phyloP scores from a whole-genome alignment of 2,797 vertebrate genomes.

The Artibeus lituratus region DNA sequence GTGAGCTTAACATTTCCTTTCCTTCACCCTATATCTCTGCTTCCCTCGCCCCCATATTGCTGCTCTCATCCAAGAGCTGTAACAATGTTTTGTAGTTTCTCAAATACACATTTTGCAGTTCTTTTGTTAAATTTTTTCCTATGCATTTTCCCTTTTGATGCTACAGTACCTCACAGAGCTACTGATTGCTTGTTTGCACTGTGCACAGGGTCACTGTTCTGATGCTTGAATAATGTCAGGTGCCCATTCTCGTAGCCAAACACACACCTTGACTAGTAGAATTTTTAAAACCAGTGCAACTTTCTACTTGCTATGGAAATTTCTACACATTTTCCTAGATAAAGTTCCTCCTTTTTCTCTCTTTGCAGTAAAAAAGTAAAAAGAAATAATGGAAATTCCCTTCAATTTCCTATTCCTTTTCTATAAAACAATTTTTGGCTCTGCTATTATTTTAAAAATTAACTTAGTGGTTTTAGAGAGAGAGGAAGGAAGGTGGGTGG shows the following conservation, averaged over 20 bases:
- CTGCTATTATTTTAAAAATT: not conserved
- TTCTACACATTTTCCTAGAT: not conserved
- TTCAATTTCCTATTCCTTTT: not conserved
- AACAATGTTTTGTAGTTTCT: not conserved
- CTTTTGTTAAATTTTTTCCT: not conserved
- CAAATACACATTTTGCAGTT: not conserved
- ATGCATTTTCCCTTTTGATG: not conserved
- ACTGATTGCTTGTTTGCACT: constrained; percentile 77
- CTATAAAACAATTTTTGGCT: not conserved
- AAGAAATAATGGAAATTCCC: not conserved
- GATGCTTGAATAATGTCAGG: constrained; percentile 81
- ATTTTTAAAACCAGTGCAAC: constrained; percentile 63
- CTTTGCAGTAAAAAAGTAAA: not conserved
- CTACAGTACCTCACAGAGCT: constrained; percentile 69
- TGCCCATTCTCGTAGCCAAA: constrained; percentile 70
- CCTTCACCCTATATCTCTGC: constrained; percentile 56
- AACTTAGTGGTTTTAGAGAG: not conserved
- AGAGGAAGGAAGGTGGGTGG: not conserved
- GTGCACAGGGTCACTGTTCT: constrained; percentile 44
- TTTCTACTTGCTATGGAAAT: constrained; percentile 31
- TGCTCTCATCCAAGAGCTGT: constrained; percentile 75
- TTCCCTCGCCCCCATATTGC: not conserved
- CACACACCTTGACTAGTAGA: constrained; percentile 83
- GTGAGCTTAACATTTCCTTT: constrained; percentile 83
- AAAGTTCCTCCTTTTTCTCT: not conserved